Evolutionary conservation across 2,113 vertebrate genomes (phyloP).

Genomic region (Mesembrinibis cayennensis): DNA sequence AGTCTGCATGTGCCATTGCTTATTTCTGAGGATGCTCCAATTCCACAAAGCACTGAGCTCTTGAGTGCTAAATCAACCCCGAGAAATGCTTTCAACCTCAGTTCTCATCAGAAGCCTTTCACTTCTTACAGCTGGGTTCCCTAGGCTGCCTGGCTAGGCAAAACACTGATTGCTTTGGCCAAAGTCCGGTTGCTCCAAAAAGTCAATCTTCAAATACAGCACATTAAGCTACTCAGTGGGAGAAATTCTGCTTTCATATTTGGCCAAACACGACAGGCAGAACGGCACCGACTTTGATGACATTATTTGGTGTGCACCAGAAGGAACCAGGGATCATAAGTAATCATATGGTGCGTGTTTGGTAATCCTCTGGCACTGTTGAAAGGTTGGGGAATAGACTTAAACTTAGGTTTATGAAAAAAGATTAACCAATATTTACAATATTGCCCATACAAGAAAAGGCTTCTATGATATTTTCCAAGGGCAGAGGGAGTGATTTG

Average conservation of each 20-base stretch:
- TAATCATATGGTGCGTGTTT: neutral
- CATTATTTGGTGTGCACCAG: neutral
- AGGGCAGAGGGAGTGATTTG: neutral
- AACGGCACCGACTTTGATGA: neutral
- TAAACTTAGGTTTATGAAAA: neutral
- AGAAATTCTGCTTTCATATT: neutral
- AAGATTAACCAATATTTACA: conserved; percentile 4
- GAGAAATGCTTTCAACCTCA: neutral
- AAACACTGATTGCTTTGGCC: conserved; percentile 21
- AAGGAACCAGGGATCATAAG: neutral
- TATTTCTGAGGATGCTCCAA: neutral
- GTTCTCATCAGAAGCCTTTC: neutral
- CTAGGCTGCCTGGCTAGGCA: neutral
- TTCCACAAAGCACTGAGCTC: neutral
- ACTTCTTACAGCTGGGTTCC: neutral
- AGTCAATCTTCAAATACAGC: neutral
- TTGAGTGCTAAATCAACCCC: neutral
- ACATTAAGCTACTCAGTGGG: neutral
- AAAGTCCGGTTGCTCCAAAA: neutral
- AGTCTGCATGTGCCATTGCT: neutral
- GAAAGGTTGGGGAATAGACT: neutral
- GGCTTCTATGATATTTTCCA: neutral
- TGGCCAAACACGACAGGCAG: neutral
- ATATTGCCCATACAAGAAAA: neutral
- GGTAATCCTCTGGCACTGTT: neutral